Base-by-base conservation (phyloP, 2,888 invertebrate species). In the Ennomos quercinarius region DNA sequence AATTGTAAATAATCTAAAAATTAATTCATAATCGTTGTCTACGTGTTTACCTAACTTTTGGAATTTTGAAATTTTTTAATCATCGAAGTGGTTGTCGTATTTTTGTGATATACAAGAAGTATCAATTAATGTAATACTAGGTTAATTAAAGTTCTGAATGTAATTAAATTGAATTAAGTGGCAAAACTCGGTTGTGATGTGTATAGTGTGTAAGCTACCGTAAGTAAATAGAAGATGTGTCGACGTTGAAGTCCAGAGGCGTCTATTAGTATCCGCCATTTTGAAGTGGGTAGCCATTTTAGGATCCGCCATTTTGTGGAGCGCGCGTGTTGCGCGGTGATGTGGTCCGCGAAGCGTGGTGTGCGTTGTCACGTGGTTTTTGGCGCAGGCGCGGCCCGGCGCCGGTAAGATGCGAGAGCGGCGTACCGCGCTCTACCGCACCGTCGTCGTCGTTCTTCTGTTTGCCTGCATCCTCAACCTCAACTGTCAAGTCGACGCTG, bases 31-130 rank as follows among this genome's bases (percentile, higher is more conserved):
- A 67, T 84, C 84, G 79, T 87, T 81, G 86, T 89, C 87, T 88
- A 86, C 82, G 80, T 86, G 81, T 86, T 83, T 80, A 74, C 66
- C 62, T 72, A 75, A 72, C 67, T 68, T 68, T 64, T 70, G 71
- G 74, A 77, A 84, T 87, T 89, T 86, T 80, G 81, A 84, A 87
- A 80, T 76, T 84, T 88, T 89, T 87, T 51, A 51, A 61, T 84
- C 90, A 91, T 90, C 91, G 91, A 91, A 91, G 85, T 89, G 91
- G 92, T 91, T 92, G 91, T 92, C 91, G 91, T 91, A 90, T 91
- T 91, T 91, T 91, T 91, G 91, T 91, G 91, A 91, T 90, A 89
- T 74, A 81, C 67, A 76, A 71, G 68, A 70, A 64, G 67, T 73
- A 78, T 78, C 74, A 76, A 77, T 76, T 77, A 74, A 63, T 59